Base-by-base conservation (phyloP, 1,140 invertebrate species). In the Trachymyrmex septentrionalis region DNA sequence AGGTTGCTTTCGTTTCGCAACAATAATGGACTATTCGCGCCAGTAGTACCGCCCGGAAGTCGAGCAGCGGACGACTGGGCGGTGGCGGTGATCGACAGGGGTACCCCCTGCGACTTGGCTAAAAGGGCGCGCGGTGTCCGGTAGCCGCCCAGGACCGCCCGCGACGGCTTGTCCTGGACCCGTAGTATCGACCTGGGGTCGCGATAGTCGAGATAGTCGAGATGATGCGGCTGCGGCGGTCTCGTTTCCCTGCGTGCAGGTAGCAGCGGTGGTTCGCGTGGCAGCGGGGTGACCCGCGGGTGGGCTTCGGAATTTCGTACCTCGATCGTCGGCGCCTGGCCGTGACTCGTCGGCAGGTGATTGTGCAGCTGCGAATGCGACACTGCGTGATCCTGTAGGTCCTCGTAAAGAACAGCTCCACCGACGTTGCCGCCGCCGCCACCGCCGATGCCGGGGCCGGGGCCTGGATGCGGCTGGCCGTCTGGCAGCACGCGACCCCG, bases 321-420 rank as follows among this genome's bases (percentile, higher is more conserved):
- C 95, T 96, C 96, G 92, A 96, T 96, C 87, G 96, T 96, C 90
- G 96, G 95, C 86, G 96, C 95, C 92, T 96, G 94, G 91, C 95
- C 90, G 86, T 94, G 94, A 90, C 94, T 91, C 69, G 67, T 24
- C n/a, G 80, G 90, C 87, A 95, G 87, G 86, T 95, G 92, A 88
- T 93, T 93, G 85, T 94, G 94, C 64, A 94, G 93, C 85, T 95
- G 95, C 77, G 94, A 93, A 38, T 94, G 93, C 27, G 95, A 93
- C 86, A 95, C 91, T 9, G 95, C 93, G 64, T 76, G 82, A 77
- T 96, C 96, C 78, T 96, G 94, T 19, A 96, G 95, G 94, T 97
- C 97, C 94, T 97, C 96, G 94, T 97, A 97, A 81, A 96, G 96
- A 67, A 96, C 96, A 24, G 95, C 94, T 64, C 94, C 95, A 1